These are phyloP conservation scores for Cylindroiulus punctatus DNA, from an alignment of 2,888 invertebrate genomes.

Conservation along the genomic window DNA sequence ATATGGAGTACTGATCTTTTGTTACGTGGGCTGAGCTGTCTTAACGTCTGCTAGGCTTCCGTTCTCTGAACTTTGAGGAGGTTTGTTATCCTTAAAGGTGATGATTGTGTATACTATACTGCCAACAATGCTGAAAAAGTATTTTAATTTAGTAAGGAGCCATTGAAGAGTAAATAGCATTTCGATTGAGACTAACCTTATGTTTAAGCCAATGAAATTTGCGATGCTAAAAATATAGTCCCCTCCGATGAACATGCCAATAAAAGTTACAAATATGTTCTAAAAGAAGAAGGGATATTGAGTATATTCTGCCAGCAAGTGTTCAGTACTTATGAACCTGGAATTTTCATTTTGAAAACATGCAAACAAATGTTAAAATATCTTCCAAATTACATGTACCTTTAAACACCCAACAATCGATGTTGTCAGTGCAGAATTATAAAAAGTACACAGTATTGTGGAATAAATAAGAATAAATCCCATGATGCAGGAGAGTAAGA, in stretches of 20 bases:
- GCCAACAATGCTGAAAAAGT: conserved; percentile 72
- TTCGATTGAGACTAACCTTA: conserved; percentile 71
- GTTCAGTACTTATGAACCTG: not conserved
- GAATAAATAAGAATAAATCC: conserved; percentile 96
- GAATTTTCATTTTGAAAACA: too few relatives aligned
- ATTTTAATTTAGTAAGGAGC: not conserved
- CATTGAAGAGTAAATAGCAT: not conserved
- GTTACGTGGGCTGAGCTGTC: conserved; percentile 39
- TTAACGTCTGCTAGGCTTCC: conserved; percentile 20
- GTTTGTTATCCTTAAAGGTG: conserved; percentile 55
- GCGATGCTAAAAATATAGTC: conserved; percentile 95
- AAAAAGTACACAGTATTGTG: conserved; percentile 92
- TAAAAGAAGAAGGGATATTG: conserved; percentile 61
- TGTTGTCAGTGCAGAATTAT: conserved; percentile 98
- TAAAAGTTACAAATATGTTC: conserved; percentile 96
- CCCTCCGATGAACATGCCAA: conserved; percentile 98
- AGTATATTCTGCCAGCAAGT: not conserved
- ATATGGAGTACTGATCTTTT: not conserved
- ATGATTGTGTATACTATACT: conserved; percentile 79
- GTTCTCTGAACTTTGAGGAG: conserved; percentile 25
- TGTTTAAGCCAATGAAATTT: conserved; percentile 95
- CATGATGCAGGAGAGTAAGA: conserved; percentile 91
- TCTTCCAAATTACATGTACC: conserved; percentile 65
- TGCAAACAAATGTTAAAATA: too few relatives aligned
- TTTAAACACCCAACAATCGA: conserved; percentile 98